Evolutionary conservation across 2,113 vertebrate species (phyloP).

Genomic region (Heterochromis multidens): DNA sequence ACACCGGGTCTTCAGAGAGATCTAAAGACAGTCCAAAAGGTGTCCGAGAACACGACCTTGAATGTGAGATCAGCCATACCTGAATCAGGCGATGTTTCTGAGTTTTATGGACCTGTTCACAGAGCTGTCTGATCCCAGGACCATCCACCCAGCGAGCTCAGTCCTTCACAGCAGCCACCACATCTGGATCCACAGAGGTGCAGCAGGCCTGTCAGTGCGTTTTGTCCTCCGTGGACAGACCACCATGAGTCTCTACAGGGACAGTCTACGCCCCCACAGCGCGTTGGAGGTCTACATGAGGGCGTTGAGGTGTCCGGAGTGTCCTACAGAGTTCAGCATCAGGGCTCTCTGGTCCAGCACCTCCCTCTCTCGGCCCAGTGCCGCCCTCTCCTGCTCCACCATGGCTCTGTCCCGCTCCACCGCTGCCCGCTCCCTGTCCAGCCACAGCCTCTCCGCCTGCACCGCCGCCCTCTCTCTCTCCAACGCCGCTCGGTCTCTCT

Average conservation of each 20-base stretch:
- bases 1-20: neutral
- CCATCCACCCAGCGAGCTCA: neutral
- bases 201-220: neutral
- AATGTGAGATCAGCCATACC: neutral
- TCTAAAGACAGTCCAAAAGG: neutral
- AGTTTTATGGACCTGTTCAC: neutral
- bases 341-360: conserved; percentile 61
- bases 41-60: neutral
- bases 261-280: neutral
- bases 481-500: conserved; percentile 57
- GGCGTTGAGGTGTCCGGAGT: conserved; percentile 51
- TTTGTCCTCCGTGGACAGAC: neutral
- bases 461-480: conserved; percentile 67
- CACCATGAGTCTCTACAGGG: neutral
- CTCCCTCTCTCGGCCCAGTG: conserved; percentile 64
- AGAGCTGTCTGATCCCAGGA: neutral
- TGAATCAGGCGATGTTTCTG: neutral
- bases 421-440: conserved; percentile 64
- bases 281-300: conserved; percentile 36
- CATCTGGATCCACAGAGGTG: neutral
- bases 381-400: conserved; percentile 70
- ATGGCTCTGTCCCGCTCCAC: conserved; percentile 66
- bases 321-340: conserved; percentile 65
- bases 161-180: neutral
- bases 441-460: conserved; percentile 62